Conservation (phyloP, 2,113 vertebrate species). For the Antechinus stuartii region DNA sequence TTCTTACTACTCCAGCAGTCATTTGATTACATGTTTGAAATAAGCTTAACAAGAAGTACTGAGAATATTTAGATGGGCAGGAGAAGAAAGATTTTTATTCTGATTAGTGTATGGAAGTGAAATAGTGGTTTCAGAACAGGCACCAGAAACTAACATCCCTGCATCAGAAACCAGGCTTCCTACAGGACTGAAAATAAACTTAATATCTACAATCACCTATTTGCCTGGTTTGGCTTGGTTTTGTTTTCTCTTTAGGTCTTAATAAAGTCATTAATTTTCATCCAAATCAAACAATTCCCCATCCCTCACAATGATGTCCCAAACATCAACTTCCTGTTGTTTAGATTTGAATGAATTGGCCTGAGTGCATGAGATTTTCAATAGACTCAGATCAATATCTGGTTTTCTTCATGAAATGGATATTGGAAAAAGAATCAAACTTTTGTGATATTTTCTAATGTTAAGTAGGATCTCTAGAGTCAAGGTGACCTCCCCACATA, state of each 20-base stretch:
- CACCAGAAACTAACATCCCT: background rate
- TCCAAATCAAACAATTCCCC: conserved; percentile 48
- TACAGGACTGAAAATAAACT: conserved; percentile 38
- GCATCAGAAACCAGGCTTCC: background rate
- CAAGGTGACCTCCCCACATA: conserved; percentile 36
- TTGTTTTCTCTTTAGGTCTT: conserved; percentile 25
- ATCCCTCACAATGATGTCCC: conserved; percentile 44
- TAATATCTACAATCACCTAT: conserved; percentile 29
- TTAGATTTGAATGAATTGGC: conserved; percentile 51
- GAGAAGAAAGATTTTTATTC: conserved; percentile 15
- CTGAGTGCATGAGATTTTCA: conserved; percentile 53
- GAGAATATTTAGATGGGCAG: background rate
- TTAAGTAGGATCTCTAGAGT: conserved; percentile 61
- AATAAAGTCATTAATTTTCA: conserved; percentile 64
- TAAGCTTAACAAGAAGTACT: background rate
- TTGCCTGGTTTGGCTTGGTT: background rate
- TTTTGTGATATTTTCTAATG: conserved; percentile 75
- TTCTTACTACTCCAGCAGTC: background rate
- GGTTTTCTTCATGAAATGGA: conserved; percentile 57
- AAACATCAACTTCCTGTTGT: conserved; percentile 35
- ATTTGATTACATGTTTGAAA: background rate
- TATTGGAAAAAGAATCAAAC: conserved; percentile 75
- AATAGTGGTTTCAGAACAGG: background rate
- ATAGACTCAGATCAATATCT: conserved; percentile 63
- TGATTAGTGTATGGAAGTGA: background rate